These are phyloP conservation scores for Tribolium freemani DNA, from an alignment of 2,888 invertebrate species.

Conservation along the genomic window DNA sequence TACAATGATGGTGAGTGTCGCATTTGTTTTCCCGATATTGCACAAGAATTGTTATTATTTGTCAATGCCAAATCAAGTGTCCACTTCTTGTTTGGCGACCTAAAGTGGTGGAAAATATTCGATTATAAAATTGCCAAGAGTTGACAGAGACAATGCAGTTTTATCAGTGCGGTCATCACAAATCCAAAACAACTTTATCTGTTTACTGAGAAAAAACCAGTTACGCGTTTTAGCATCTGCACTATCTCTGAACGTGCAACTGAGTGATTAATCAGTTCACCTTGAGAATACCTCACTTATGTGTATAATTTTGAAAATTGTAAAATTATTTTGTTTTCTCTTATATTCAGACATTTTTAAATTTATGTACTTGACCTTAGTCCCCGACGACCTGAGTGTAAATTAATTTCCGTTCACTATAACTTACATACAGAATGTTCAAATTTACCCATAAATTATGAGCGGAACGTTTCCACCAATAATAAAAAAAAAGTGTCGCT, in stretches of 20 bases:
- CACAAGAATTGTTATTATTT: background rate
- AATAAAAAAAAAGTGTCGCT: background rate
- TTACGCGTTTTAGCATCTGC: background rate
- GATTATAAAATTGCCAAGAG: background rate
- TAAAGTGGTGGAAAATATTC: no score
- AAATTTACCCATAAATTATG: background rate
- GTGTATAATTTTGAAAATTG: background rate
- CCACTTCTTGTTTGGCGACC: no score
- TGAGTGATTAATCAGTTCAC: constrained; percentile 1
- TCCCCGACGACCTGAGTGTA: constrained; percentile 15
- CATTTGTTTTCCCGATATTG: background rate
- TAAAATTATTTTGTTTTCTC: background rate
- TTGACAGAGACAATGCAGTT: background rate
- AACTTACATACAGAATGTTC: background rate
- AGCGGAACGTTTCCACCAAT: background rate
- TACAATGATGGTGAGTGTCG: constrained; percentile 14
- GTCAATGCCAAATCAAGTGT: no score
- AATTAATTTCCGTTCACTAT: constrained; percentile 16
- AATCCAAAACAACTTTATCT: background rate
- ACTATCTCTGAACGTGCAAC: background rate
- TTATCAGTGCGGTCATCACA: background rate
- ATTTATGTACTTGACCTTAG: constrained; percentile 22
- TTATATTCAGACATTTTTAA: background rate
- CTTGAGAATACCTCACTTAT: background rate
- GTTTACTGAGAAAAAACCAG: background rate